These are phyloP conservation scores for Calameuta filiformis DNA, from an alignment of 2,888 invertebrate species.

Conservation along the genomic window DNA sequence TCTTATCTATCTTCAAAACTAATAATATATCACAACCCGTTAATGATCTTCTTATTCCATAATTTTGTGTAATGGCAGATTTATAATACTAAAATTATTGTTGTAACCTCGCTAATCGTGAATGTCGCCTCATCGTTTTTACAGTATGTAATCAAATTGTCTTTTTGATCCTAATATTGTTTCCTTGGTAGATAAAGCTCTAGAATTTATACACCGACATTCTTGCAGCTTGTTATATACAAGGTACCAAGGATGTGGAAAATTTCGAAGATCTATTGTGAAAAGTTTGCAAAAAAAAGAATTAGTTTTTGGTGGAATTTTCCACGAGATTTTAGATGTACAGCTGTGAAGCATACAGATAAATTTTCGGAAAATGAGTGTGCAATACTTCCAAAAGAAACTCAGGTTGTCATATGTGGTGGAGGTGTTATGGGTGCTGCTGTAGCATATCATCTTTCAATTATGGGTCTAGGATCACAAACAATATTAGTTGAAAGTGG, in stretches of 20 bases:
- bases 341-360: slow-evolving; percentile 1
- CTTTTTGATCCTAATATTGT: neutral
- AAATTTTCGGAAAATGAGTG: neutral
- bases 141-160: neutral
- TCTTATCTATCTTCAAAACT: neutral
- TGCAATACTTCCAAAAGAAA: slow-evolving; percentile 67
- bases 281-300: neutral
- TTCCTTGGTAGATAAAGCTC: neutral
- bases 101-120: neutral
- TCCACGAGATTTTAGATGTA: neutral
- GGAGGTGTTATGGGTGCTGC: slow-evolving; percentile 93
- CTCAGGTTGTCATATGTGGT: slow-evolving; percentile 88
- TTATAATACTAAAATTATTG: neutral
- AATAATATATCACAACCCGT: neutral
- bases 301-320: neutral
- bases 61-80: neutral
- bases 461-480: slow-evolving; percentile 83
- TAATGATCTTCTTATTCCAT: neutral
- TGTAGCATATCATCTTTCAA: slow-evolving; percentile 89
- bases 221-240: neutral
- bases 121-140: neutral
- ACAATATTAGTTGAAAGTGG: slow-evolving; percentile 89
- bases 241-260: neutral
- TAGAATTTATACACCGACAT: neutral
- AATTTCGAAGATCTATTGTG: neutral